Conservation (phyloP, 2,888 invertebrate genomes). For the Dendrolimus pini region DNA sequence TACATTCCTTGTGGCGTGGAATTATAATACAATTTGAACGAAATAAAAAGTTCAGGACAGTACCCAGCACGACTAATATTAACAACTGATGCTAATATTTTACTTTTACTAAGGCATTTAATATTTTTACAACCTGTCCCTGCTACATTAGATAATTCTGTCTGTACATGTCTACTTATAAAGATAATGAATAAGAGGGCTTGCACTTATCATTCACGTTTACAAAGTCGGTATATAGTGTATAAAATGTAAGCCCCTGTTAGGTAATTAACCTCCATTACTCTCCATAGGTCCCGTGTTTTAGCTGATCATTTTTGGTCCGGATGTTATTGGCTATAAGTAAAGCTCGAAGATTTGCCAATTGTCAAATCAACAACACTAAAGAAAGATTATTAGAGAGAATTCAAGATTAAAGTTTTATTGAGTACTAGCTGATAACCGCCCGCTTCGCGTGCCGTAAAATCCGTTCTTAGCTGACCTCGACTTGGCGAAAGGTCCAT, state of each 20-base stretch:
- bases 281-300: background rate
- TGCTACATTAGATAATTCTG: conserved; percentile 10
- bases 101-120: conserved; percentile 34
- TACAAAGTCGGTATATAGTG: conserved; percentile 5
- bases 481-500: no score
- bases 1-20: no score
- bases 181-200: conserved; percentile 4
- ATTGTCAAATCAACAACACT: no score
- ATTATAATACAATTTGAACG: no score
- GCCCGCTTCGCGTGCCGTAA: no score
- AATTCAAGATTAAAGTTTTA: no score
- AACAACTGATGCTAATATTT: conserved; percentile 2
- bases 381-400: no score
- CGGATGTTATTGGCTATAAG: background rate
- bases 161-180: conserved; percentile 23
- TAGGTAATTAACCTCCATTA: no score
- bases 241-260: no score
- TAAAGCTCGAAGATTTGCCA: background rate
- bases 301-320: conserved; percentile 10
- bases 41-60: no score
- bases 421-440: no score
- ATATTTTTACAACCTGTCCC: conserved; percentile 36
- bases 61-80: conserved; percentile 1
- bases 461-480: no score
- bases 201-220: conserved; percentile 12